Percentiles rank a stretch among this genome's conserved stretches.
These are phyloP conservation scores for Drosophila basisetae DNA, from an alignment of 2,888 invertebrate genomes.

Conservation along the genomic window DNA sequence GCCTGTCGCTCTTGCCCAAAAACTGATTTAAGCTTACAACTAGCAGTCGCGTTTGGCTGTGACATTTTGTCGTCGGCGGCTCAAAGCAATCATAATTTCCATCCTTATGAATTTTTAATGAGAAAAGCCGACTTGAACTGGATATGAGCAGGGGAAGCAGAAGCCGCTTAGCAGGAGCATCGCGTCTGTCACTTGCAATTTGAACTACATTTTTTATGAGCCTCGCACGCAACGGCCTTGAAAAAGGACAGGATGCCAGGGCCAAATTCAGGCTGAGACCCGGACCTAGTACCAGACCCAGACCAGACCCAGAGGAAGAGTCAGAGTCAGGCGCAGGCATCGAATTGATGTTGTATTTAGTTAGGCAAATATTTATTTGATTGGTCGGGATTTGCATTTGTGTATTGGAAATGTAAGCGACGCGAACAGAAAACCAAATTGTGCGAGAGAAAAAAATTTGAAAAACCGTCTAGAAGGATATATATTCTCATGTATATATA, in stretches of 20 bases:
- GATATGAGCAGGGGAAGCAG: slow-evolving; percentile 3
- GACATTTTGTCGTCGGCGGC: slow-evolving; percentile 76
- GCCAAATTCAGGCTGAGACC: slow-evolving; percentile 12
- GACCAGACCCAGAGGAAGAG: slow-evolving; percentile 2
- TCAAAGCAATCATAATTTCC: slow-evolving; percentile 81
- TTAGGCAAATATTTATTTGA: slow-evolving; percentile 80
- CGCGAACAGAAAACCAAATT: slow-evolving; percentile 69
- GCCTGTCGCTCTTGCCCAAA: slow-evolving; percentile 2
- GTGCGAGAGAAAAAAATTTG: slow-evolving; percentile 57
- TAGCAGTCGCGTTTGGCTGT: slow-evolving; percentile 49
- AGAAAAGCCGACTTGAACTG: slow-evolving; percentile 63
- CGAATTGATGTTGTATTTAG: slow-evolving; percentile 74
- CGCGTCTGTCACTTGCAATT: slow-evolving; percentile 71
- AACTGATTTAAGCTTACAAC: slow-evolving; percentile 22
- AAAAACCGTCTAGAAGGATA: slow-evolving; percentile 6
- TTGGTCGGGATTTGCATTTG: slow-evolving; percentile 71
- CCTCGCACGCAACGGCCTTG: slow-evolving; percentile 62
- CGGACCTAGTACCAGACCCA: background rate
- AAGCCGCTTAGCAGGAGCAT: slow-evolving; percentile 36
- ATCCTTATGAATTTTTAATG: slow-evolving; percentile 82
- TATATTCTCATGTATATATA: slow-evolving; percentile 1
- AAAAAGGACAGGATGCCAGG: slow-evolving; percentile 37
- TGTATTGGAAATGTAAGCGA: slow-evolving; percentile 54
- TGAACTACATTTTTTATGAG: slow-evolving; percentile 75
- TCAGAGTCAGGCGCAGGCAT: slow-evolving; percentile 26